Percentiles rank a stretch among this genome's conserved stretches.
These are phyloP conservation scores for Acanthiza pusilla DNA, from an alignment of 2,797 vertebrate genomes.

Conservation along the genomic window DNA sequence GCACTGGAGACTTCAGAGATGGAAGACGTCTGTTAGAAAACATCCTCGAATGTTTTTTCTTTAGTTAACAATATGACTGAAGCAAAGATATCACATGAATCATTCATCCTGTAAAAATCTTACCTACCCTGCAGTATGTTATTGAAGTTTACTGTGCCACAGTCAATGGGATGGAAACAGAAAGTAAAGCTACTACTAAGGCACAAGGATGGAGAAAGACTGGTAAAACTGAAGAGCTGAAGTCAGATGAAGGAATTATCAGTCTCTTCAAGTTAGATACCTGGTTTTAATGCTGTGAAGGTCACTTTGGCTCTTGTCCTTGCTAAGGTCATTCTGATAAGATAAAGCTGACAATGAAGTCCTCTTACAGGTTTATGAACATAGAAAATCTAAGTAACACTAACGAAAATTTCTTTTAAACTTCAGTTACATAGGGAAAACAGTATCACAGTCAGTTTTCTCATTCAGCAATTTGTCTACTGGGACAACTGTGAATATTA, in stretches of 20 bases:
- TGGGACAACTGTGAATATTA: background rate
- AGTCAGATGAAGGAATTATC: background rate
- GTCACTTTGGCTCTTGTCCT: constrained; percentile 55
- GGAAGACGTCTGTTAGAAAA: constrained; percentile 22
- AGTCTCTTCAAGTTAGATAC: constrained; percentile 40
- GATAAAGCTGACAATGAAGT: background rate
- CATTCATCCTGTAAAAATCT: background rate
- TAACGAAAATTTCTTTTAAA: background rate
- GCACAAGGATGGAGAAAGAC: constrained; percentile 49
- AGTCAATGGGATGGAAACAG: background rate
- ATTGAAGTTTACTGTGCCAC: background rate
- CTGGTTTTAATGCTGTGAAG: constrained; percentile 42
- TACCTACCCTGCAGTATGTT: background rate
- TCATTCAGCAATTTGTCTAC: background rate
- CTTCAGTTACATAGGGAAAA: constrained; percentile 34
- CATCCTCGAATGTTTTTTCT: background rate
- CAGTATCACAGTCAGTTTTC: constrained; percentile 17
- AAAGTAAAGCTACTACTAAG: constrained; percentile 46
- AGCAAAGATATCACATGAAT: background rate
- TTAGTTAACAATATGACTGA: background rate
- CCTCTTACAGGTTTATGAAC: background rate
- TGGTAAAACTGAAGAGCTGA: constrained; percentile 23
- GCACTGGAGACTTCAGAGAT: background rate
- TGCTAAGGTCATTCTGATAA: background rate
- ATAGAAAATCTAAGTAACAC: background rate